Base-by-base conservation (phyloP, 1,140 invertebrate genomes). In the Euura saliciscinereae region DNA sequence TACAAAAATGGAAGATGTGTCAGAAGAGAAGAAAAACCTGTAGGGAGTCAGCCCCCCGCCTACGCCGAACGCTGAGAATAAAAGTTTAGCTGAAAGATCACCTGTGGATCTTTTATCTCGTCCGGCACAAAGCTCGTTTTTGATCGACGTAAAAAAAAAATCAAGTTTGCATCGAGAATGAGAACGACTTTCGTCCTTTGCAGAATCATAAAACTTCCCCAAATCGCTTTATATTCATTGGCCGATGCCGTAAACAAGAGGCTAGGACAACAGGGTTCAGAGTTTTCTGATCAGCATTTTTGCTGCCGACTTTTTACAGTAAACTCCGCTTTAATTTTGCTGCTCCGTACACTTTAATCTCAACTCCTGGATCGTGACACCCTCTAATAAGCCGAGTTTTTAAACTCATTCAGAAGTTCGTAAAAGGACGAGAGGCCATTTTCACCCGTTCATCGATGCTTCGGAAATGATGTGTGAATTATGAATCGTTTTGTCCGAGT, bases 1-100 rank as follows among this genome's bases (percentile, higher is more conserved):
- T 44, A 44, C 43, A 28, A 67, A 28, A 67, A 65, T 71, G 70
- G 70, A 10, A 65, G 4, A 13, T 43, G 45, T 42, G 70, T 13
- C 65, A 28, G 51, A 64, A 42, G 59, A 65, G 5, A 1, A 1
- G 69, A 28, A 28, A 44, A 65, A 43, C 3, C 70, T 28, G 45
- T 7, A 5, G 66, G 45, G 59, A 64, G 66, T 4, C 10, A 28
- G 66, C 3, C 28, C 28, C 10, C 43, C 5, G 66, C 66, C 8
- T 11, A 8, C 42, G 6, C 42, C 51, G 51, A 67, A n/a, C 11
- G 66, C 13, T 67, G 43, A 28, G 28, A 44, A 67, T 11, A 67
- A 11, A 67, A 67, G 3, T 44, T 67, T 4, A 44, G 66, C 3
- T 28, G 43, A 67, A 67, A 28, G 66, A 59, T 59, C 51, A 59